Percentiles rank a stretch among this genome's conserved stretches.
Evolutionary conservation across 2,797 vertebrate genomes (phyloP).

Genomic region (Paedocypris micromegethes): DNA sequence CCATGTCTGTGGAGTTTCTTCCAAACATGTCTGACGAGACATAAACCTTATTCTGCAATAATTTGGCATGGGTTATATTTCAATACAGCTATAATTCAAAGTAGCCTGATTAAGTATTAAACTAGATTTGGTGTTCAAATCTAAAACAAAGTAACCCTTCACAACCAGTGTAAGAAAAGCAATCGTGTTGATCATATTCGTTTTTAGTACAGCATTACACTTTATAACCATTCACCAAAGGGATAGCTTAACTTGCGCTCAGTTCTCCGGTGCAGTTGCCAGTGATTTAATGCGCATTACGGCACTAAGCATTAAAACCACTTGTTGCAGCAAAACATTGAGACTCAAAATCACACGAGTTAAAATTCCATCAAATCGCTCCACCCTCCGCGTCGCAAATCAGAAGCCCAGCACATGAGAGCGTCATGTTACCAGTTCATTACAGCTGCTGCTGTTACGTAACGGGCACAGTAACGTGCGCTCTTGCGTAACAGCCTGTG

Average conservation of each 20-base stretch:
- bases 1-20: not conserved
- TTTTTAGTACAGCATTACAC: too few relatives aligned
- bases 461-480: slow-evolving; percentile 51
- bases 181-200: too few relatives aligned
- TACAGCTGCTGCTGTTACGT: slow-evolving; percentile 54
- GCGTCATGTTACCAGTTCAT: slow-evolving; percentile 9
- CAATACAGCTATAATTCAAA: too few relatives aligned
- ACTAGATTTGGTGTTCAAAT: too few relatives aligned
- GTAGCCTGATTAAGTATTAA: too few relatives aligned
- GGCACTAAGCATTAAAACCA: not conserved
- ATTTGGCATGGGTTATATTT: not conserved
- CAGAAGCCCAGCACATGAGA: slow-evolving; percentile 1
- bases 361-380: slow-evolving; percentile 5
- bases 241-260: not conserved
- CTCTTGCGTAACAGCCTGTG: slow-evolving; percentile 61
- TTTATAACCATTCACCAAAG: not conserved
- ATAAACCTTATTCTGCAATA: not conserved
- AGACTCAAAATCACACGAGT: not conserved
- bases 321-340: not conserved
- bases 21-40: not conserved
- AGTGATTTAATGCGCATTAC: not conserved
- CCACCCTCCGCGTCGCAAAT: not conserved
- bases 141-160: too few relatives aligned
- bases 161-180: too few relatives aligned
- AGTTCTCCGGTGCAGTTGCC: not conserved